Base-by-base conservation (phyloP, 2,888 invertebrate species). In the Amiota communis region DNA sequence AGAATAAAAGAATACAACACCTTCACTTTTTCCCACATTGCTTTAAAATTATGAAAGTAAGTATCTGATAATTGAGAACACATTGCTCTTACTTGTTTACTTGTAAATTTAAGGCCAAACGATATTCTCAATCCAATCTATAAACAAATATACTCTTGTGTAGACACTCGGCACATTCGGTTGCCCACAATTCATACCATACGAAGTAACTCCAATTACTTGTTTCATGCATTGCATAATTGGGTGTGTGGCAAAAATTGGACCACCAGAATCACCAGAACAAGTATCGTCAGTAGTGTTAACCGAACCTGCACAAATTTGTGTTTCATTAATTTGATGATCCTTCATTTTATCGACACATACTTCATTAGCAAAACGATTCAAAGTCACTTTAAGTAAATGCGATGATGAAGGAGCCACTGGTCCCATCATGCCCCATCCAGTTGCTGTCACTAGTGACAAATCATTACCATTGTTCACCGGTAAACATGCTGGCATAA, bases 201-300 rank as follows among this genome's bases (percentile, higher is more conserved):
- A 87, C 2, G 91, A 92, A 1, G 91, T 91, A 0, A 92, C 78
- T 0, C 92, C 92, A 65, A 91, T 82, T 0, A 92, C 76, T 47
- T 89, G 88, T 75, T 91, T 91, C 81, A 91, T 88, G 75, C 92
- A 92, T 11, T 80, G 77, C 70, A 82, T 81, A 0, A 74, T 74
- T 8, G 86, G 80, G 80, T 87, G 88, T 68, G 85, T 85, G 1
- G 91, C 82, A 69, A 90, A 89, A 20, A 94, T 85, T 0, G 94
- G 93, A 2, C 93, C 93, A 23, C 94, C 94, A 15, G 93, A 93
- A 88, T 94, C 93, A 2, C 93, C 93, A 90, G 79, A 79, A 71
- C 93, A 93, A 0, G 92, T 92, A 76, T 93, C 92, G 51, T 88
- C 89, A 0, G 79, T 77, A 70, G 87, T 83, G 0, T 81, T 81